phyloP scores from a whole-genome alignment of 2,797 vertebrate species.

The Takifugu ocellatus region DNA sequence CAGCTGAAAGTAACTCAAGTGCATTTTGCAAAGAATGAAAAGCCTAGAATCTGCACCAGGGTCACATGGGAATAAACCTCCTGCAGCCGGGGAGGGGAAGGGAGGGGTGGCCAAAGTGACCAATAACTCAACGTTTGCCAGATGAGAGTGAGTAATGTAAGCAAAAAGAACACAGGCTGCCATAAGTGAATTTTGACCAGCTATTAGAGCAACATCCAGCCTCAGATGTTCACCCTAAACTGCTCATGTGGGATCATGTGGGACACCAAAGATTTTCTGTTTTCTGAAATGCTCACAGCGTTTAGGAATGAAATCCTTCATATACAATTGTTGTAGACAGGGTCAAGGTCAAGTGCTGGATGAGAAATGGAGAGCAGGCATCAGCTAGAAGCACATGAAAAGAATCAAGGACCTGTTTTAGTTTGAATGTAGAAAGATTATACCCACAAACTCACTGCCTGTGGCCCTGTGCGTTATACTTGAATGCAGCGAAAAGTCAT shows the following conservation, averaged over 20 bases:
- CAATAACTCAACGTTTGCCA: background rate
- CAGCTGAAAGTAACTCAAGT: too few species aligned
- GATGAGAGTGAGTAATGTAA: background rate
- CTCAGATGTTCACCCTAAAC: constrained; percentile 6
- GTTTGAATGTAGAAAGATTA: background rate
- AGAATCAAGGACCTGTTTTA: constrained; percentile 8
- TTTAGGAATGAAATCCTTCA: constrained; percentile 52
- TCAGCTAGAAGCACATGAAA: constrained; percentile 47
- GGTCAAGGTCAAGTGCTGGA: constrained; percentile 54
- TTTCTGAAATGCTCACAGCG: constrained; percentile 18
- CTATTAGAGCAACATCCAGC: background rate
- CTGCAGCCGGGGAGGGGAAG: background rate
- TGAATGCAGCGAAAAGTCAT: constrained; percentile 8
- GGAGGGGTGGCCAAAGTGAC: background rate
- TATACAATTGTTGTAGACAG: constrained; percentile 45
- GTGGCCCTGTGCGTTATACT: background rate
- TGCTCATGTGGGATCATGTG: constrained; percentile 11
- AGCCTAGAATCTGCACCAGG: background rate
- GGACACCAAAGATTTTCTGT: constrained; percentile 2
- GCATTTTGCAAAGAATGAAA: too few species aligned
- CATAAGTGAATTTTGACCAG: background rate
- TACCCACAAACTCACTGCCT: background rate
- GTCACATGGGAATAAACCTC: constrained; percentile 3
- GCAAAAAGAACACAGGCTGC: background rate
- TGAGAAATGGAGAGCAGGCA: constrained; percentile 41